Conservation (phyloP, 2,888 invertebrate species). For the Thereva nobilitata region DNA sequence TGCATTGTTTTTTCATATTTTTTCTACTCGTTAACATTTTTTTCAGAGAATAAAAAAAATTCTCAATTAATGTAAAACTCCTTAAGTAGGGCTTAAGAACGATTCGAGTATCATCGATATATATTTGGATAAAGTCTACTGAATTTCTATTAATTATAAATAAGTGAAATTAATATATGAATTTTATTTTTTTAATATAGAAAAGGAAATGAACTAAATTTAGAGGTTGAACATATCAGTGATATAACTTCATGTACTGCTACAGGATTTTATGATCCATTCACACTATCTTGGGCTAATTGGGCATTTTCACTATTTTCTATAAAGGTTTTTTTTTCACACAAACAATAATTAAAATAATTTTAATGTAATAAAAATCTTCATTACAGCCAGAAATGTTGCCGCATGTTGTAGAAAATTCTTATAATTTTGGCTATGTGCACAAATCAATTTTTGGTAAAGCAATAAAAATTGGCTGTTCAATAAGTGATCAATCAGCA, state of each 20-base stretch:
- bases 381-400: conserved; percentile 67
- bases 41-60: no score
- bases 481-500: conserved; percentile 73
- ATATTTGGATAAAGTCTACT: no score
- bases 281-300: conserved; percentile 79
- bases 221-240: conserved; percentile 66
- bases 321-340: conserved; percentile 35
- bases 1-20: no score
- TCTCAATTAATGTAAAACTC: no score
- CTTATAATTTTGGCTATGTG: conserved; percentile 72
- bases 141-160: no score
- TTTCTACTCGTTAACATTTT: no score
- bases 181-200: conserved; percentile 38
- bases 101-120: not conserved
- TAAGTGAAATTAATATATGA: not conserved
- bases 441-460: conserved; percentile 71
- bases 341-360: not conserved
- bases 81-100: not conserved
- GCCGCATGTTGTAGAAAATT: conserved; percentile 80
- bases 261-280: conserved; percentile 93
- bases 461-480: conserved; percentile 70
- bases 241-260: conserved; percentile 91
- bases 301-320: conserved; percentile 38
- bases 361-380: not conserved
- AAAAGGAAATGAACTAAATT: conserved; percentile 48